These are phyloP conservation scores for Formica exsecta DNA, from an alignment of 1,140 invertebrate species.

Conservation along the genomic window DNA sequence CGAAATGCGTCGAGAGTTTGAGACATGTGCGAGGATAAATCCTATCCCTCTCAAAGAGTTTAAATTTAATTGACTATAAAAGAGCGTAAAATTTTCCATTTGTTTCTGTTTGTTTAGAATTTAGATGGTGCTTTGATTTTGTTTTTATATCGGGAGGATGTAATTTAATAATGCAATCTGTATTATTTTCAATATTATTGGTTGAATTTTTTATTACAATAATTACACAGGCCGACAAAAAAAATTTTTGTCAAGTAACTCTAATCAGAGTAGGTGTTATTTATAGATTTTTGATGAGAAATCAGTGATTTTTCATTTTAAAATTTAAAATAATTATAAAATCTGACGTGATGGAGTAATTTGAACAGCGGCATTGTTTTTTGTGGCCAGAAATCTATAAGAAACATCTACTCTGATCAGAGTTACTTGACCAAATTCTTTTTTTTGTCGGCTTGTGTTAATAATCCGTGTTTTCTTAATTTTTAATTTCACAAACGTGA, in stretches of 20 bases:
- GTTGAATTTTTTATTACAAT: background rate
- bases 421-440: too few species aligned
- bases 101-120: too few species aligned
- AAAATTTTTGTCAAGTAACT: too few species aligned
- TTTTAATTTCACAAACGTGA: background rate
- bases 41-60: background rate
- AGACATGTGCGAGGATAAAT: background rate
- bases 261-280: too few species aligned
- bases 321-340: too few species aligned
- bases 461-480: background rate
- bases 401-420: too few species aligned
- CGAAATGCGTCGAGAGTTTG: slow-evolving; percentile 1
- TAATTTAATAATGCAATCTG: background rate
- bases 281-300: too few species aligned
- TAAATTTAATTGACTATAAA: background rate
- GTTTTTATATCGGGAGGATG: background rate
- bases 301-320: too few species aligned
- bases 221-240: background rate
- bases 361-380: too few species aligned
- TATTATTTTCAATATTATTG: background rate
- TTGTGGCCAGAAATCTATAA: too few species aligned
- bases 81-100: too few species aligned
- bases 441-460: background rate
- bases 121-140: background rate
- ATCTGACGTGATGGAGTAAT: too few species aligned